Conservation (phyloP, 2,113 vertebrate genomes). For the Microtus montanus region DNA sequence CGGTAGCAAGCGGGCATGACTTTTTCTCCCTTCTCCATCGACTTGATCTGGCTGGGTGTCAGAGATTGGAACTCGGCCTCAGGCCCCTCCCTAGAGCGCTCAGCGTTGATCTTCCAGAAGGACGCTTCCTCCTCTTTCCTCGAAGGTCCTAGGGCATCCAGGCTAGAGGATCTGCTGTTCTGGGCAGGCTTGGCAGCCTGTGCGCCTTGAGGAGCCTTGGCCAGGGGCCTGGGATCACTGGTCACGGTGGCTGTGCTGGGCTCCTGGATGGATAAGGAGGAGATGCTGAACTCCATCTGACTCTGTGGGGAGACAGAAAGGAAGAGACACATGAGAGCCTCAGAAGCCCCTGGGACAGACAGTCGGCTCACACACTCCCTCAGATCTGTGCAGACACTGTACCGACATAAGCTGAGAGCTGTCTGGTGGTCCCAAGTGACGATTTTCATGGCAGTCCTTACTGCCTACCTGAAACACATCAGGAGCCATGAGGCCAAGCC, state of each 20-base stretch:
- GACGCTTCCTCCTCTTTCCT: constrained; percentile 91
- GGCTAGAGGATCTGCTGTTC: constrained; percentile 85
- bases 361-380: rapidly evolving
- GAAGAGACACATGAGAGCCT: background rate
- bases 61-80: constrained; percentile 94
- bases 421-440: background rate
- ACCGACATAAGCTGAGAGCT: rapidly evolving
- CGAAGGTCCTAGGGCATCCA: constrained; percentile 83
- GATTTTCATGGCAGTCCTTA: background rate
- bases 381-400: background rate
- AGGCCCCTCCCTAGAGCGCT: constrained; percentile 93
- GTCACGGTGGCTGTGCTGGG: constrained; percentile 77
- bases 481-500: background rate
- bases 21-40: constrained; percentile 98
- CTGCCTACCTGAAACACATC: background rate
- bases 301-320: constrained; percentile 85
- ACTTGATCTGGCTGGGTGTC: constrained; percentile 98
- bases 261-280: constrained; percentile 87
- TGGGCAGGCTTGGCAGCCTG: constrained; percentile 86
- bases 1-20: constrained; percentile 90
- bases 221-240: constrained; percentile 85
- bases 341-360: rapidly evolving
- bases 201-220: constrained; percentile 80
- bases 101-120: constrained; percentile 98
- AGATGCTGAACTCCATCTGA: constrained; percentile 96